Base-by-base conservation (phyloP, 2,797 vertebrate species). In the Onychomys torridus region DNA sequence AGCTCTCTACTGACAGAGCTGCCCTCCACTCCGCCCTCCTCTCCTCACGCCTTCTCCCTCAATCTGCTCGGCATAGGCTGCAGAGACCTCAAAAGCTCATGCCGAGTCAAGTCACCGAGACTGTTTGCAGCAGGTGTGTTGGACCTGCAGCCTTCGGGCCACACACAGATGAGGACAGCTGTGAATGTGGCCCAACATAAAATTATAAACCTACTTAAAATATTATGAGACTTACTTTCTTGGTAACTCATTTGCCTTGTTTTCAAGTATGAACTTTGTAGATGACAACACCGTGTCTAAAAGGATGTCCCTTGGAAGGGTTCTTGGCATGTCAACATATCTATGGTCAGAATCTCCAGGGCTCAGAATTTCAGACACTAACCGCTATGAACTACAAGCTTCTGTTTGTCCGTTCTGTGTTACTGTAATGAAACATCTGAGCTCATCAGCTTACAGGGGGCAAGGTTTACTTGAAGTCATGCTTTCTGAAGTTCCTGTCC, bases 51-150 rank as follows among this genome's bases (percentile, higher is more conserved):
- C 65, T 67, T 32, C 29, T 67, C 32, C 32, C 32, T 2, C 63
- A 65, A 13, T 65, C 13, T 0, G 6, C 32, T 67, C 32, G 0
- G 65, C 2, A 1, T n/a, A 34, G 65, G 16, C 65, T n/a, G 32
- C 6, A 69, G 65, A n/a, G 13, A 16, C 65, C 14, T 34, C 14
- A 2, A 67, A 67, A 67, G 32, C 34, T 3, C 65, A 69, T 17
- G 65, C 65, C 34, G 34, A 2, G 14, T 32, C 34, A 6, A 3
- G 32, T 69, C 65, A 69, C 32, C 1, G 14, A 67, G 65, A 34
- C 34, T 69, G 34, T 17, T 7, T n/a, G 16, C 32, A n/a, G 65
- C 32, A 17, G 57, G 57, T 2, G 6, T 69, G 34, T 69, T 14
- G 17, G 32, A 69, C 14, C 65, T 1, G 14, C 6, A 69, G 6